Evolutionary conservation across 30 jellyfish, hydroid and myxozoan genomes (phyloP), one percentile per base, ranked within the genome.

Genomic region (Chrysaora quinquecirrha): DNA sequence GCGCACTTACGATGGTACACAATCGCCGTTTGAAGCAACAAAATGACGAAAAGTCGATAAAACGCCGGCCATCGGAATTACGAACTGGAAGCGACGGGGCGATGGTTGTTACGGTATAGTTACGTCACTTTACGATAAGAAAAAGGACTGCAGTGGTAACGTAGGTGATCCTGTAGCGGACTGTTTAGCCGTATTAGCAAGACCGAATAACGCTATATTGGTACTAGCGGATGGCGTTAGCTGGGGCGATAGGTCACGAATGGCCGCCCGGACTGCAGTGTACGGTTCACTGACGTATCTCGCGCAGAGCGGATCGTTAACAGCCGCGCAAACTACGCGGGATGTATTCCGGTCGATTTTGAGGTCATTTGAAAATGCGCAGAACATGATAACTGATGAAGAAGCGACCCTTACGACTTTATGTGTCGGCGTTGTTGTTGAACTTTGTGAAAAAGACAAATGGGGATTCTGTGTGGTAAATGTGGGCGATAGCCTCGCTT

Each of bases 91-190:
- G 23, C 54, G 84, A 31, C 83, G 95, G 12, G 31, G 47, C 50
- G 98, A 85, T 16, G 86, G 46, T 21, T 95, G 96, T 33, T 79
- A 73, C 80, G 98, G 98, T 28, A 71, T 84, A 25, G 96, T 76
- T 29, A 80, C 88, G 1, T 84, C 93, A 33, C 82, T 91, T 27
- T 91, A 91, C 84, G 95, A 85, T 30, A 56, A 43, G 24, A 30
- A 22, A 24, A 64, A 72, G 18, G 93, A 54, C 48, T 52, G 56
- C 52, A 18, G 49, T 20, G 78, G 83, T 0, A 68, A 43, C 23
- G 91, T 75, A 43, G 98, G 98, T 18, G 98, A 91, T 22, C 98
- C 98, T 21, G 84, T 91, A 0, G 98, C 98, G 0, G 98, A 91
- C 70, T 75, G 96, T 32, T 62, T 86, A 61, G 95, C 96, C 4